Base-by-base conservation (phyloP, 1,140 invertebrate species). In the Cardiocondyla obscurior region DNA sequence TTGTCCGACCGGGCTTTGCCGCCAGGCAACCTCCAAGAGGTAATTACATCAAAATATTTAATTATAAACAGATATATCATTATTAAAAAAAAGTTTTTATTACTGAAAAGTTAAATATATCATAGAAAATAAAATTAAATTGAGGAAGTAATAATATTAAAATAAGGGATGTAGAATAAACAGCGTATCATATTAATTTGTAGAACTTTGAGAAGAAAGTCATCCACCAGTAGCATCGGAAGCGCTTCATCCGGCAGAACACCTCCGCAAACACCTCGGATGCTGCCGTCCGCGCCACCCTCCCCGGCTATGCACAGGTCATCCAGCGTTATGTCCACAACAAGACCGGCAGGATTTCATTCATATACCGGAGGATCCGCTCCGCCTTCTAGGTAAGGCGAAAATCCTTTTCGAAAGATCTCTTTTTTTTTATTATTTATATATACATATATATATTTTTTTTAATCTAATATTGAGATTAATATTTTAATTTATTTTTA, bases 1-100 rank as follows among this genome's bases (percentile, higher is more conserved):
- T 53, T 98, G 97, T 94, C 97, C 97, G 1, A 97, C 97, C 81
- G 97, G 97, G 92, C 91, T 96, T 2, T 96, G 96, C 85, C 92
- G 95, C 14, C 94, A 94, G 49, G 90, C 57, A 19, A 39, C 93
- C 36, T 94, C 92, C 81, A 95, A 95, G 86, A 95, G 95, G 94
- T 95, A 83, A 85, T 73, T 81, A 57, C 44, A 6, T 67, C 25
- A 16, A 28, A 51, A 39, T 36, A 14, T 28, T 55, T 2, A 16
- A 12, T 39, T 81, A 30, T 22, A 53, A 53, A 67, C 7, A 12
- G 8, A 36, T 3, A 10, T 12, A 22, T 25, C 4, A 0, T 67
- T 49, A 30, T 39, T 10, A 33, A 44, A 58, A 57, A 57, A 16
- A 57, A 53, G 16, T 58, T 16, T 25, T 25, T 19, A 49, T n/a